Evolutionary conservation across 2,888 invertebrate genomes (phyloP).

Genomic region (Orthosia cruda): DNA sequence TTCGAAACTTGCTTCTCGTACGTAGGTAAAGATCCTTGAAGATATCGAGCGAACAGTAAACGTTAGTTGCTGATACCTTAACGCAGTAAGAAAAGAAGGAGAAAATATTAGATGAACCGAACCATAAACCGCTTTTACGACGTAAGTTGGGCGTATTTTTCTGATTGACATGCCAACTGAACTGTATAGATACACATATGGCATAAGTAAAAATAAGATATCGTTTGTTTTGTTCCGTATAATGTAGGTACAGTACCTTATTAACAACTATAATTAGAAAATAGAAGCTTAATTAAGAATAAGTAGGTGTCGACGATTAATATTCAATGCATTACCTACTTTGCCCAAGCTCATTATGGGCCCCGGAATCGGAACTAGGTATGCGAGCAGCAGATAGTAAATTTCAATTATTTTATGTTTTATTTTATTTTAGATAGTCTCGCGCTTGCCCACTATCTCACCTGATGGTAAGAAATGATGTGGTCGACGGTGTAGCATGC

Average conservation of each 20-base stretch:
- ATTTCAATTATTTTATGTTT: background rate
- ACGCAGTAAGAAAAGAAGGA: slow-evolving; percentile 53
- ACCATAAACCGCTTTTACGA: slow-evolving; percentile 63
- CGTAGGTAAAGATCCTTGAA: slow-evolving; percentile 70
- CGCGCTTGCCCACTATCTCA: too few species aligned
- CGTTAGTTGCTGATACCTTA: slow-evolving; percentile 58
- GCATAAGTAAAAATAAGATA: slow-evolving; percentile 9
- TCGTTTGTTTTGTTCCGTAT: slow-evolving; percentile 3
- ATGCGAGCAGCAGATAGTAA: background rate
- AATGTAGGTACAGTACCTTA: background rate
- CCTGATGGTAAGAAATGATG: too few species aligned
- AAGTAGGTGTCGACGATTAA: slow-evolving; percentile 11
- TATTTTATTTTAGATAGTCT: too few species aligned
- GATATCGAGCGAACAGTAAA: slow-evolving; percentile 73
- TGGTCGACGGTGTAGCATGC: too few species aligned
- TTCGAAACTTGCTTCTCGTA: slow-evolving; percentile 60
- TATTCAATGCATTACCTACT: slow-evolving; percentile 14
- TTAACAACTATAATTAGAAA: slow-evolving; percentile 6
- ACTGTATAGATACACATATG: slow-evolving; percentile 21
- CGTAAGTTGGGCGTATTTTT: slow-evolving; percentile 49
- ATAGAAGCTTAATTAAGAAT: slow-evolving; percentile 17
- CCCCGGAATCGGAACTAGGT: background rate
- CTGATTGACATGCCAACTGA: slow-evolving; percentile 31
- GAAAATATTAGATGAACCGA: slow-evolving; percentile 57
- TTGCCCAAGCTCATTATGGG: slow-evolving; percentile 9